Evolutionary conservation across 2,113 vertebrate species (phyloP).

Genomic region (Morone saxatilis): DNA sequence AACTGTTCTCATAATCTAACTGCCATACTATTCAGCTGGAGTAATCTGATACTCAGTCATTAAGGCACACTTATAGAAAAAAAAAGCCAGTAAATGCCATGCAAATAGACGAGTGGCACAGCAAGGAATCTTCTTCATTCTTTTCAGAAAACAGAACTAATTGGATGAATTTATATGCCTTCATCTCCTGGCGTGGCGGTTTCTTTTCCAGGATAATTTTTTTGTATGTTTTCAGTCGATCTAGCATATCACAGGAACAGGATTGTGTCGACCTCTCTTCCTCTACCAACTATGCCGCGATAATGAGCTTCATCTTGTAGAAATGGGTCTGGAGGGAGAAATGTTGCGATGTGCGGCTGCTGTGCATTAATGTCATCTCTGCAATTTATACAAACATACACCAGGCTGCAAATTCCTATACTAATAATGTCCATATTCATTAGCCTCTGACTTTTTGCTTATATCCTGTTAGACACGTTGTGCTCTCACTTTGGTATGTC

Average conservation of each 20-base stretch:
- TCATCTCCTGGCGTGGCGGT: neutral
- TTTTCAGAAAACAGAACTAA: conserved; percentile 15
- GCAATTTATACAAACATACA: conserved; percentile 49
- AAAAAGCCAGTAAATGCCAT: conserved; percentile 3
- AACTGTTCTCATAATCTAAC: neutral
- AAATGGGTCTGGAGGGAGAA: conserved; percentile 6
- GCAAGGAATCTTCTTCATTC: neutral
- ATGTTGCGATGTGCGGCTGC: neutral
- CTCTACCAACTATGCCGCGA: conserved; percentile 9
- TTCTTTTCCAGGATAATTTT: conserved; percentile 1
- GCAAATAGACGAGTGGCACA: neutral
- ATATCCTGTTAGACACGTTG: conserved; percentile 18
- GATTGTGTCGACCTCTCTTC: conserved; percentile 41
- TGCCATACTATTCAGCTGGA: neutral
- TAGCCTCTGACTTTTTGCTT: conserved; percentile 24
- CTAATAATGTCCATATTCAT: conserved; percentile 46
- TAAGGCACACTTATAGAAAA: neutral
- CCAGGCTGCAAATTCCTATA: conserved; percentile 9
- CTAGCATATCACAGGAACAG: conserved; percentile 3
- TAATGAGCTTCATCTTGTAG: conserved; percentile 52
- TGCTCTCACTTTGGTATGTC: conserved; percentile 7
- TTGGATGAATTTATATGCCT: conserved; percentile 23
- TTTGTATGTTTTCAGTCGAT: conserved; percentile 26
- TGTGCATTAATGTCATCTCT: conserved; percentile 24
- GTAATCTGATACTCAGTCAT: neutral